Conservation (phyloP, 2,888 invertebrate genomes). For the Drosophila quinaria region DNA sequence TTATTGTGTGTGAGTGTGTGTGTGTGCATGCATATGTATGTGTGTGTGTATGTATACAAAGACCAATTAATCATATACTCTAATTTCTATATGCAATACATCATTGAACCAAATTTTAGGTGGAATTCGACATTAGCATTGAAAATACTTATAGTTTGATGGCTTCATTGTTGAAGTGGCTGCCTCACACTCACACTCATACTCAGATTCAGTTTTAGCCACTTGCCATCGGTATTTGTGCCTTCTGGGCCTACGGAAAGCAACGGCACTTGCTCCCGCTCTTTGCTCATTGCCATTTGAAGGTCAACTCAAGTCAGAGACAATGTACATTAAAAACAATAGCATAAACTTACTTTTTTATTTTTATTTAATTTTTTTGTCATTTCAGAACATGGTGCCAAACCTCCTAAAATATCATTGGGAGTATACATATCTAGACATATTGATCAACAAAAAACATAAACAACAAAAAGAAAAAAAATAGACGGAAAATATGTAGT, state of each 20-base stretch:
- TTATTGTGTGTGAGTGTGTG: neutral
- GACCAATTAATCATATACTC: constrained; percentile 72
- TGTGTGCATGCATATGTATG: neutral
- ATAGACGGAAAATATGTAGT: neutral
- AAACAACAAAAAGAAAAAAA: neutral
- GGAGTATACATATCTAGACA: constrained; percentile 13
- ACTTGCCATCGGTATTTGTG: constrained; percentile 59
- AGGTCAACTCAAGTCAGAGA: constrained; percentile 49
- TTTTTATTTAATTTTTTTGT: constrained; percentile 28
- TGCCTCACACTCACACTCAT: constrained; percentile 19
- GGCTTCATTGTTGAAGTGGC: constrained; percentile 77
- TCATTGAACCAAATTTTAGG: constrained; percentile 58
- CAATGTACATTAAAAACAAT: constrained; percentile 49
- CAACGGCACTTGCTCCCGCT: constrained; percentile 56
- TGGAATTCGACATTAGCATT: constrained; percentile 57
- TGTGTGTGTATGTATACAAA: constrained; percentile 32
- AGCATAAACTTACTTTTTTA: constrained; percentile 28
- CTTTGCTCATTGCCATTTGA: constrained; percentile 67
- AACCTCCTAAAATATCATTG: constrained; percentile 26
- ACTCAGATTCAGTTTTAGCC: constrained; percentile 18
- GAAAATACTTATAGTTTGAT: constrained; percentile 66
- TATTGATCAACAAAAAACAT: constrained; percentile 41
- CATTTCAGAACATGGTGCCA: constrained; percentile 68
- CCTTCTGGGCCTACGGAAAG: constrained; percentile 59
- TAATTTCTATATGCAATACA: constrained; percentile 74